phyloP scores from a whole-genome alignment of 2,113 vertebrate species.

The Hucho hucho region DNA sequence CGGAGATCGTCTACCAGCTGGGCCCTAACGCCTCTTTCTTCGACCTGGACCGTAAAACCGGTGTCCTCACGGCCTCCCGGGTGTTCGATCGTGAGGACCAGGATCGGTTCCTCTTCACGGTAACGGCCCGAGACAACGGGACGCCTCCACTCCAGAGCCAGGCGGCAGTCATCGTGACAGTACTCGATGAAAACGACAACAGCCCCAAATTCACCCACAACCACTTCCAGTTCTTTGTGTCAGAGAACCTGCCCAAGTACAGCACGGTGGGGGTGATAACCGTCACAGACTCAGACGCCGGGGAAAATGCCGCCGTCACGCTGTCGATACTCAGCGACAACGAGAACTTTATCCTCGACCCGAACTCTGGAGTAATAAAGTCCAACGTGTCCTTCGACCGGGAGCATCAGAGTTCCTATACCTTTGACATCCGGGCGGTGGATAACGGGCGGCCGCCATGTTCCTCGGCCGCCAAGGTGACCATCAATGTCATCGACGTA shows the following conservation, averaged over 20 bases:
- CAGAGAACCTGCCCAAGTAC: constrained; percentile 97
- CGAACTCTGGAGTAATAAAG: constrained; percentile 95
- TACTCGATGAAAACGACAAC: constrained; percentile 97
- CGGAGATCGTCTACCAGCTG: constrained; percentile 98
- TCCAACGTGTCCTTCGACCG: constrained; percentile 97
- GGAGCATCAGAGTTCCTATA: constrained; percentile 97
- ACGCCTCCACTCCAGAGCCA: constrained; percentile 95
- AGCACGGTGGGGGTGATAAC: constrained; percentile 98
- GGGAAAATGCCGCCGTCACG: constrained; percentile 93
- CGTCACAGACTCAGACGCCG: constrained; percentile 94
- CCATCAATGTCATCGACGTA: constrained; percentile 98
- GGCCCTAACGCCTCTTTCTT: constrained; percentile 98
- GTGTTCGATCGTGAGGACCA: constrained; percentile 98
- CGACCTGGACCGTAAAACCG: constrained; percentile 95
- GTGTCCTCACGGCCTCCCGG: constrained; percentile 93
- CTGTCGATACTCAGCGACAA: constrained; percentile 96
- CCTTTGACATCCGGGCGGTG: constrained; percentile 93
- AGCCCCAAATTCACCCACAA: constrained; percentile 98
- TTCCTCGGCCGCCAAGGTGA: constrained; percentile 96
- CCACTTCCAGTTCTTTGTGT: constrained; percentile 99
- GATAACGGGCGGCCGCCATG: constrained; percentile 91
- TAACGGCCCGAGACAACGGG: constrained; percentile 96
- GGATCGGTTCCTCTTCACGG: constrained; percentile 95
- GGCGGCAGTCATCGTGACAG: constrained; percentile 94
- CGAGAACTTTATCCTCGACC: constrained; percentile 96